phyloP scores from a whole-genome alignment of 1,140 invertebrate species.

The Drosophila rhopaloa region DNA sequence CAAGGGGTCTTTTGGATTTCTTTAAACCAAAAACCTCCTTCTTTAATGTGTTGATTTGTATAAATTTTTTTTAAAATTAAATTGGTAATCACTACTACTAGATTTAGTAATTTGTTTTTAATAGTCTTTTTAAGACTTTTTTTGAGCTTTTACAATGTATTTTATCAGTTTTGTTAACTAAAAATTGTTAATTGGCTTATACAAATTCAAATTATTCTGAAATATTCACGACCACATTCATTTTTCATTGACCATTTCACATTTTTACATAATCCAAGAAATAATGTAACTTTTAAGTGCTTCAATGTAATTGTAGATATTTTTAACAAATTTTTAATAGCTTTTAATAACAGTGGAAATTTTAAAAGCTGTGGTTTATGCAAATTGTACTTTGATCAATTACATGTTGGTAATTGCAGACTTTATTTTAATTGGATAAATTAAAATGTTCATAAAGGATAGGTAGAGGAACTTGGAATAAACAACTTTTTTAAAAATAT shows the following conservation, averaged over 20 bases:
- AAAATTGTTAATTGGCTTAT: too few relatives aligned
- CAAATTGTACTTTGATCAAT: not conserved
- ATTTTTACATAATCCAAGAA: too few relatives aligned
- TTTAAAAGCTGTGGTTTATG: not conserved
- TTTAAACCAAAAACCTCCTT: not conserved
- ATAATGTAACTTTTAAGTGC: too few relatives aligned
- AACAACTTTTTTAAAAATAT: slow-evolving; percentile 2
- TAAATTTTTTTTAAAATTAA: too few relatives aligned
- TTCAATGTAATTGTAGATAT: not conserved
- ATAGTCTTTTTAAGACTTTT: too few relatives aligned
- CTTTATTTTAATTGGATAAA: not conserved
- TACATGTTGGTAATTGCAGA: not conserved
- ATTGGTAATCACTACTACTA: too few relatives aligned
- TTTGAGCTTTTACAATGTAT: too few relatives aligned
- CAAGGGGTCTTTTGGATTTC: not conserved
- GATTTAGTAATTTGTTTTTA: too few relatives aligned
- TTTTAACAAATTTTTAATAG: not conserved
- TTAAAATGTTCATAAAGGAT: slow-evolving; percentile 1
- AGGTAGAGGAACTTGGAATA: not conserved
- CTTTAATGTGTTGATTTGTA: not conserved
- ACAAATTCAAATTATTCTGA: too few relatives aligned
- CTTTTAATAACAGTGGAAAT: slow-evolving; percentile 4
- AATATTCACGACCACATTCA: too few relatives aligned
- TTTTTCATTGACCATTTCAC: too few relatives aligned
- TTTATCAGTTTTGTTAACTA: too few relatives aligned